Base-by-base conservation (phyloP, 2,888 invertebrate genomes). In the Pterostichus niger region DNA sequence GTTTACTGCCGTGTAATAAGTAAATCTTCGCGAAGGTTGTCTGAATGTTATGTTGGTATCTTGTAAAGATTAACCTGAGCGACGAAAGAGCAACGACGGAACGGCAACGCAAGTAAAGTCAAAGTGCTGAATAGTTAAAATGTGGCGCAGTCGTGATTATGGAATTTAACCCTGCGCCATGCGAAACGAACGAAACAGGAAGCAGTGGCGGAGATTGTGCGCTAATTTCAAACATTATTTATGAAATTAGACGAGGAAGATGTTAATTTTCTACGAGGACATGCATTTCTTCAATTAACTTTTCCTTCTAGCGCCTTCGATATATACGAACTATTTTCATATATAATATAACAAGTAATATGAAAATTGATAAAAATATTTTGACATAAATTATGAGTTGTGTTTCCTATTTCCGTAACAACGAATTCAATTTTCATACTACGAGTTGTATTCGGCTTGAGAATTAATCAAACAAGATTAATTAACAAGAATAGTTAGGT, bases 91-190 rank as follows among this genome's bases (percentile, higher is more conserved):
- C 64, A 64, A n/a, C 33, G n/a, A 64, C 9, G 59, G 2, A 6
- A 9, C 13, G 15, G 54, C 54, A 56, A 56, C 59, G 59, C 59
- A 59, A 59, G 24, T 59, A 31, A 35, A 64, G 76, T 77, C 71
- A 71, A 71, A 71, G 54, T 77, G 76, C 54, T 77, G 76, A 77
- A 77, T 77, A 77, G 76, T 77, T 77, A 35, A 35, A 77, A 40
- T 54, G 76, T 40, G 54, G 76, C 56, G 33, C 76, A 33, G 52
- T 40, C 76, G 52, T 77, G 54, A 40, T 54, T 77, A 76, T 54
- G 49, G 71, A 71, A 71, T 71, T 71, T 71, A 44, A 71, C 46
- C 17, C 71, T 17, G 40, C 35, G 52, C 17, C n/a, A 56, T 35
- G 6, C 40, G 13, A 49, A 1, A 49, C 11, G 64, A 64, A 33